Evolutionary conservation across 2,797 vertebrate species (phyloP).

Genomic region (Eulemur albifrons): DNA sequence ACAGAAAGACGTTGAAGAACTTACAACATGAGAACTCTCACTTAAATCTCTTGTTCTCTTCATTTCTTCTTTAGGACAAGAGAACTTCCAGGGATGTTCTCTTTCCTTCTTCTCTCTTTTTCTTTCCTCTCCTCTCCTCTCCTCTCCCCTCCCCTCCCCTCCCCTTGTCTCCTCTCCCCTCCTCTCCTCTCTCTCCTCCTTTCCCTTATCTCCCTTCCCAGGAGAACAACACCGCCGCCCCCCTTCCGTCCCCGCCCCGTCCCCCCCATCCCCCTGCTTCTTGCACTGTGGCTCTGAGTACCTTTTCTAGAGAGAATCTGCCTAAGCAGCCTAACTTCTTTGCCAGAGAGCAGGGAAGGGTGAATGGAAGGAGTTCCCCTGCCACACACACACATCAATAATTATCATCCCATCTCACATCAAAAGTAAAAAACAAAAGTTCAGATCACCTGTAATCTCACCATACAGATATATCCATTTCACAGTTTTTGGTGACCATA

Average conservation of each 20-base stretch:
- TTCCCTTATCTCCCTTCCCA: too few species aligned
- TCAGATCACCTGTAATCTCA: not conserved
- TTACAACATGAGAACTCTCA: not conserved
- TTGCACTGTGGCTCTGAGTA: not conserved
- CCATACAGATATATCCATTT: not conserved
- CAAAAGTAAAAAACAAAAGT: constrained; percentile 30
- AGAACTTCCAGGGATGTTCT: not conserved
- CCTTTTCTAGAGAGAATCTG: not conserved
- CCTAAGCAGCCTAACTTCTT: not conserved
- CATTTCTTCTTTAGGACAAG: not conserved
- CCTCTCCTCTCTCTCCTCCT: not conserved
- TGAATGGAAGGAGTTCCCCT: not conserved
- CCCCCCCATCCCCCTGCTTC: not conserved
- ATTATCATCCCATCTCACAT: not conserved
- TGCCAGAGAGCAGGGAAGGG: not conserved
- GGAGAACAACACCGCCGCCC: not conserved
- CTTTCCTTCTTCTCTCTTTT: not conserved
- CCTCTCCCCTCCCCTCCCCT: accelerated
- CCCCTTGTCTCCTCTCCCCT: too few species aligned
- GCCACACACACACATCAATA: not conserved
- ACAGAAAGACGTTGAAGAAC: not conserved
- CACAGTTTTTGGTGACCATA: not conserved
- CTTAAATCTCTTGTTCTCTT: not conserved
- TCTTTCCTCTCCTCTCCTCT: accelerated
- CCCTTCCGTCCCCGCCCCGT: too few species aligned